Evolutionary conservation across 1,140 invertebrate genomes (phyloP).

Genomic region (Cyphomyrmex costatus): DNA sequence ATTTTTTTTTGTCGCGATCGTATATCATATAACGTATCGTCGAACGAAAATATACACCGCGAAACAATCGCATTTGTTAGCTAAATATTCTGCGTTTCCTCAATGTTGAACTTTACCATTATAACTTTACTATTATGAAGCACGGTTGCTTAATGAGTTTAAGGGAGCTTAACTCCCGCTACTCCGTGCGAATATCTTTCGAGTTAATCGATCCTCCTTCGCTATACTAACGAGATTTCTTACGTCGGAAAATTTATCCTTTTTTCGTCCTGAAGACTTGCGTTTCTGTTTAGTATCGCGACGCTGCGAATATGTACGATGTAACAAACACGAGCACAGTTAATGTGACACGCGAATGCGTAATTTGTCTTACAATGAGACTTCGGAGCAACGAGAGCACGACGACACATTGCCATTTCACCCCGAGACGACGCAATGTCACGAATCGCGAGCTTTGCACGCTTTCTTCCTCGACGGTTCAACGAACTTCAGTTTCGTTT

Average conservation of each 20-base stretch:
- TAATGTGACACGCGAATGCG: constrained; percentile 58
- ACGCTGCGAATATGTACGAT: neutral
- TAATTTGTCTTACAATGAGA: constrained; percentile 50
- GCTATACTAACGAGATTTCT: constrained; percentile 23
- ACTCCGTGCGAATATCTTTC: neutral
- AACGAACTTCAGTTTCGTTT: constrained; percentile 35
- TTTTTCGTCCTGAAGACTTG: neutral
- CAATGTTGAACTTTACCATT: neutral
- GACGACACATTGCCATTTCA: constrained; percentile 47
- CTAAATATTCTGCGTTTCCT: constrained; percentile 24
- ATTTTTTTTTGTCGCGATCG: constrained; percentile 13
- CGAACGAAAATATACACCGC: neutral
- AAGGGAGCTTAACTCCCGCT: neutral
- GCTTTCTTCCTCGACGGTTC: constrained; percentile 50
- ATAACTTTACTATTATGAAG: constrained; percentile 27
- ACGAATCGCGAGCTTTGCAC: constrained; percentile 36
- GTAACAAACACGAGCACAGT: neutral
- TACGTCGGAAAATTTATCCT: constrained; percentile 3
- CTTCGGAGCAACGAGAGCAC: constrained; percentile 39
- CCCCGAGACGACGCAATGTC: constrained; percentile 19
- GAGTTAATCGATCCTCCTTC: constrained; percentile 30
- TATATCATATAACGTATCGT: neutral
- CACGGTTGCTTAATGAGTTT: constrained; percentile 23
- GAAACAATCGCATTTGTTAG: neutral
- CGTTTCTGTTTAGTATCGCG: neutral